Evolutionary conservation across 2,113 vertebrate species (phyloP), one percentile per base, ranked within the genome.

Genomic region (Notothenia rossii): DNA sequence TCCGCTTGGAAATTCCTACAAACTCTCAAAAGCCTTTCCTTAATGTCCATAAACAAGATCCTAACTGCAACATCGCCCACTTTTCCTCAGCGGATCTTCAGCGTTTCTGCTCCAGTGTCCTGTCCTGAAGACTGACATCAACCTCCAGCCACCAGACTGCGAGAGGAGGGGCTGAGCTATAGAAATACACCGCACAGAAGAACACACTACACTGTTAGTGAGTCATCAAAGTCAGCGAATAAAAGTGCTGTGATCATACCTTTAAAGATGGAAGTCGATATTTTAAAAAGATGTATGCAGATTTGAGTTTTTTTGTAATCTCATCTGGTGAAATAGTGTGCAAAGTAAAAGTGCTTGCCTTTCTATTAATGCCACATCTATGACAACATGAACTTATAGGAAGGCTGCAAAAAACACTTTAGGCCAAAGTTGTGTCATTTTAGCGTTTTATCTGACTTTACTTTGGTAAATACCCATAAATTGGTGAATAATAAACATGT

Each of bases 81-180:
- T 90, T 76, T 60, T 53, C 3, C 45, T 74, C 62, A 3, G 59
- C 5, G n/a, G 75, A 29, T 72, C 45, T 12, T 71, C 58, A 13
- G 50, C 40, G 71, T 72, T 33, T 71, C 71, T 86, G 80, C 82
- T 85, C 73, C 69, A 58, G 65, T 50, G 89, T 84, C 84, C 90
- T 75, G 89, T 93, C 92, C 90, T 90, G 86, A 82, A 90, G 87
- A 89, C 86, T 89, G 86, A 91, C 92, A 85, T 89, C 88, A 83
- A 89, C 82, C 88, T 83, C 62, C 71, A 74, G 78, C 75, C 77
- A 69, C 85, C 81, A 56, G 36, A 48, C 40, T 48, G 40, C 11
- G 54, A 82, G 88, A 85, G 90, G 93, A 91, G 93, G 93, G 61
- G 86, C 83, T 49, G 22, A 1, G 45, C 2, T 72, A 43, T 79